Evolutionary conservation across 2,888 invertebrate genomes (phyloP), one percentile per base, ranked within the genome.

Genomic region (Hirtodrosophila cameraria): DNA sequence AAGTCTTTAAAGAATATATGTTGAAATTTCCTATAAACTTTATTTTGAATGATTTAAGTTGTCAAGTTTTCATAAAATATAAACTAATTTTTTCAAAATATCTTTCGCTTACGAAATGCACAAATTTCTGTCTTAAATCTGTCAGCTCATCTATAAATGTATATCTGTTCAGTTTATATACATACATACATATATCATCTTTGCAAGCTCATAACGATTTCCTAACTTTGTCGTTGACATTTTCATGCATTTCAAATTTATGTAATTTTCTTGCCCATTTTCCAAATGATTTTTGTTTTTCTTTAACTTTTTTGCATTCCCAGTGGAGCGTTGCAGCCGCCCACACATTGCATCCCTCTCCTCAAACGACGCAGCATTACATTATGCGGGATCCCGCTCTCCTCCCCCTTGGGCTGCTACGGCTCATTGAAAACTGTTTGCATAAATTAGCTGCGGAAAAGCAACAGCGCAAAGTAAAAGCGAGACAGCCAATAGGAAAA

Each of bases 351-450:
- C 6, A 11, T 12, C 8, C 16, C 28, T 35, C 18, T 30, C 12
- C 16, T 61, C 27, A 28, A 28, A 31, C 4, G 27, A 6, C n/a
- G 18, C 43, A 41, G 49, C 45, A 43, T 58, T 69, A 58, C 35
- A 55, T 52, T 54, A 59, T 49, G 65, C 18, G 35, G 23, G n/a
- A n/a, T n/a, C n/a, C n/a, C n/a, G n/a, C n/a, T n/a, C n/a, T n/a
- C n/a, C n/a, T 11, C 30, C 54, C 38, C 36, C 42, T 45, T 25
- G 12, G 39, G 27, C n/a, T n/a, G 35, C 11, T 57, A 48, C 65
- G 80, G 45, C 72, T 59, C 80, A 81, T 64, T 80, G 80, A 80
- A 64, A 83, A 69, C 46, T 69, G 72, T 77, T 81, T 81, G 80
- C 80, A 81, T 81, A 81, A 81, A 81, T 81, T 83, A 83, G 67